Evolutionary conservation across 2,888 invertebrate species (phyloP), one percentile per base, ranked within the genome.

Genomic region (Drosophila paramelanica): DNA sequence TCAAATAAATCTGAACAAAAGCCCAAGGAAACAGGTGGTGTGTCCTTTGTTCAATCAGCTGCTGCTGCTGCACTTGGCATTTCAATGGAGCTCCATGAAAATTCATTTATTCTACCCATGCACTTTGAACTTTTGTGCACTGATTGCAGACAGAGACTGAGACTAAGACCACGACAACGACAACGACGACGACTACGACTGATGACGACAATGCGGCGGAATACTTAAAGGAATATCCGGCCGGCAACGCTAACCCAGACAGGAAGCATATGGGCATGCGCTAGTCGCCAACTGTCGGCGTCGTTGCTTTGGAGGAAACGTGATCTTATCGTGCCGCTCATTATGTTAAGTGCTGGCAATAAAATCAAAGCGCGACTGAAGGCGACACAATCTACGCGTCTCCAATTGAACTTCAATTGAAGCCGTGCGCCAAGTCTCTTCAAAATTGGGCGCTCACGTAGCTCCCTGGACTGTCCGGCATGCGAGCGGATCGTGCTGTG

Each of bases 291-390:
- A 75, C 79, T 73, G 78, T 69, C 77, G 79, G 74, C 60, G 41
- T 62, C 51, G 62, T 46, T 45, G 39, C 49, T 56, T 61, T 67
- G 45, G 36, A 81, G 87, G 81, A 88, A 88, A 86, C 81, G 86
- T 84, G 86, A 86, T 88, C 78, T 80, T 84, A 86, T 86, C 88
- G 67, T 62, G 73, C 70, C 59, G 74, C 88, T 88, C 84, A 86
- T 86, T 86, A 86, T 86, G 88, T 80, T 86, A 88, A 86, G 84
- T 88, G 77, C 80, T 72, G 76, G 88, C 88, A 86, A 86, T 86
- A 88, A 86, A 86, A 84, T 85, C 85, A 80, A 85, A 82, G 80
- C 80, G 83, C 79, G 47, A 36, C 60, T 49, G 47, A 58, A 59
- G 66, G 64, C 81, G 76, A 82, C 85, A 79, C 82, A 82, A 74